A percentile compares a stretch with the other conserved stretches of the same genome.
Evolutionary conservation across 2,888 invertebrate genomes (phyloP).

Genomic region (Meloe dianella): DNA sequence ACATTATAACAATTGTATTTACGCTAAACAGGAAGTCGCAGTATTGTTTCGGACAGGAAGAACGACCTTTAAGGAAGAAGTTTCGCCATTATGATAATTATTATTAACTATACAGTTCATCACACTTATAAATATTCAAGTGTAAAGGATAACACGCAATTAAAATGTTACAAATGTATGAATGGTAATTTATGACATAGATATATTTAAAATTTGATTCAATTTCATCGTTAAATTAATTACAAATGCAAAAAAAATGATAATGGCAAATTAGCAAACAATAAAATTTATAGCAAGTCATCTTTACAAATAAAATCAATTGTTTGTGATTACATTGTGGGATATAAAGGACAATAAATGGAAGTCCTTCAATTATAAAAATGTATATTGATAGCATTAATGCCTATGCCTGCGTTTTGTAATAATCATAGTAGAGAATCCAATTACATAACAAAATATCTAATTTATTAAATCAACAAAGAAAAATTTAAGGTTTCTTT

Average conservation of each 20-base stretch:
- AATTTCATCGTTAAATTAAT: background rate
- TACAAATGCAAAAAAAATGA: background rate
- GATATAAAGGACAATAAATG: too few species aligned
- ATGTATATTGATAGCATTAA: background rate
- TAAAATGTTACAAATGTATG: background rate
- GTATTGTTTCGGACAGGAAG: conserved; percentile 36
- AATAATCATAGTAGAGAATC: background rate
- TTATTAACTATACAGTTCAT: conserved; percentile 19
- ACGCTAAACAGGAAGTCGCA: conserved; percentile 43
- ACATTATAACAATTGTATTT: conserved; percentile 45
- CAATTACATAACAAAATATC: background rate
- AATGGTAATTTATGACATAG: background rate
- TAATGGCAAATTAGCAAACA: conserved; percentile 9
- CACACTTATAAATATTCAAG: conserved; percentile 20
- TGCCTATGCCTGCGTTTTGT: background rate
- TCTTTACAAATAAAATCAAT: background rate
- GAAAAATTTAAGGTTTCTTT: background rate
- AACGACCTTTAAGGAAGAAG: conserved; percentile 35
- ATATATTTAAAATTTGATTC: background rate
- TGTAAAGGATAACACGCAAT: background rate
- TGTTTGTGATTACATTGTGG: background rate
- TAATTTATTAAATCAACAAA: background rate
- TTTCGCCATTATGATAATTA: conserved; percentile 27
- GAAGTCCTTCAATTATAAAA: background rate
- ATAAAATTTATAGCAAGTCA: background rate